Evolutionary conservation across 2,888 invertebrate species (phyloP).

Genomic region (Agrochola macilenta): DNA sequence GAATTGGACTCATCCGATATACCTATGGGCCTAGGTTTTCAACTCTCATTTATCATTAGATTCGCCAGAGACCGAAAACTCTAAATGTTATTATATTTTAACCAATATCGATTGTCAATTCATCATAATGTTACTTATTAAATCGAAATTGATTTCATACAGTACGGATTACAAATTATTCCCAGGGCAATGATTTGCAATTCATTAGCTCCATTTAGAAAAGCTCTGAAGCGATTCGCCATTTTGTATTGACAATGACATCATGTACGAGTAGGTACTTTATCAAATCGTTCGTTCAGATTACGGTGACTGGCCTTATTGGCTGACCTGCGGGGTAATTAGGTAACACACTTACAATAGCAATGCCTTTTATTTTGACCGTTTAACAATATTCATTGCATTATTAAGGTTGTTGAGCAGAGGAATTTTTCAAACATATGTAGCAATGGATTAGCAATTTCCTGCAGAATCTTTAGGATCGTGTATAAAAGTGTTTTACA

Average conservation of each 20-base stretch:
- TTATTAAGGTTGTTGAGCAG: not conserved
- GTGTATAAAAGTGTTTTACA: not conserved
- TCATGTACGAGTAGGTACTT: conserved; percentile 22
- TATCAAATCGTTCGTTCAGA: conserved; percentile 26
- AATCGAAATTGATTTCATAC: conserved; percentile 29
- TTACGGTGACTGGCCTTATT: conserved; percentile 11
- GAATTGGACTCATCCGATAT: not conserved
- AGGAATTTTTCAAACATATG: not conserved
- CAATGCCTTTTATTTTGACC: not conserved
- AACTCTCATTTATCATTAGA: not conserved
- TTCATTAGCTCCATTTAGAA: conserved; percentile 30
- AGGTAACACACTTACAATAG: not conserved
- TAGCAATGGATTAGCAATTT: not conserved
- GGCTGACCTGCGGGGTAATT: not conserved
- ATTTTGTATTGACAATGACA: conserved; percentile 18
- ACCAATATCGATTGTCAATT: conserved; percentile 8
- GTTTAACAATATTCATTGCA: not conserved
- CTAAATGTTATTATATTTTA: conserved; percentile 3
- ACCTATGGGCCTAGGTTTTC: not conserved
- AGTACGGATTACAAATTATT: conserved; percentile 35
- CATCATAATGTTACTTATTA: conserved; percentile 23
- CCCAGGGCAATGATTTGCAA: conserved; percentile 43
- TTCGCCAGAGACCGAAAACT: conserved; percentile 5
- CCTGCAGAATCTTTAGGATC: not conserved
- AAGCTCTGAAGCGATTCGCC: conserved; percentile 17